These are phyloP conservation scores for Orbicella faveolata DNA, from an alignment of 64 coral and sea anemone genomes.

Conservation along the genomic window DNA sequence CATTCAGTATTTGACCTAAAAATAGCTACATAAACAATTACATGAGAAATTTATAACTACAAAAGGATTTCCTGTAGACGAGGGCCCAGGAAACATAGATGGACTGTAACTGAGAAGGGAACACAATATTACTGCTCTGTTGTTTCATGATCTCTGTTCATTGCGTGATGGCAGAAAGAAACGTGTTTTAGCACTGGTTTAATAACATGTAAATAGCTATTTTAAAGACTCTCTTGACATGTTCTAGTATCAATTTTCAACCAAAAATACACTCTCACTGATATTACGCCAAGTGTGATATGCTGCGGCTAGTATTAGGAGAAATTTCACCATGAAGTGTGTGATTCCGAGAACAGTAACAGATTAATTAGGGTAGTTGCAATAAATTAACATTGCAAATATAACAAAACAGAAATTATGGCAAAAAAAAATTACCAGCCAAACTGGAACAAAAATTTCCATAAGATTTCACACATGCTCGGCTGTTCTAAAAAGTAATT, in stretches of 20 bases:
- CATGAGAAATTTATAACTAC: neutral
- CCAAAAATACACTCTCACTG: neutral
- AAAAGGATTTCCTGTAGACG: neutral
- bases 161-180: too few species aligned
- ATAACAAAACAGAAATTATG: neutral
- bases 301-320: too few species aligned
- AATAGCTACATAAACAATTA: slow-evolving; percentile 25
- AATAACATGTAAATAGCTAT: neutral
- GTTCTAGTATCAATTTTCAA: neutral
- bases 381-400: neutral
- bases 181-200: neutral
- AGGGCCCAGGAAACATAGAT: neutral
- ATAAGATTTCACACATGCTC: neutral
- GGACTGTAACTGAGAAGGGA: too few species aligned
- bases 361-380: too few species aligned
- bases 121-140: too few species aligned
- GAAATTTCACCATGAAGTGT: too few species aligned
- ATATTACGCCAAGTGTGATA: neutral
- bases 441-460: neutral
- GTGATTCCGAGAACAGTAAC: too few species aligned
- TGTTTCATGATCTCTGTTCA: too few species aligned
- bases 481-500: neutral
- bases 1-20: neutral
- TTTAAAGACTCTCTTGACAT: neutral
- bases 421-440: neutral